Percentiles rank a stretch among this genome's conserved stretches.
Evolutionary conservation across 2,797 vertebrate species (phyloP).

Genomic region (Oreortyx pictus): DNA sequence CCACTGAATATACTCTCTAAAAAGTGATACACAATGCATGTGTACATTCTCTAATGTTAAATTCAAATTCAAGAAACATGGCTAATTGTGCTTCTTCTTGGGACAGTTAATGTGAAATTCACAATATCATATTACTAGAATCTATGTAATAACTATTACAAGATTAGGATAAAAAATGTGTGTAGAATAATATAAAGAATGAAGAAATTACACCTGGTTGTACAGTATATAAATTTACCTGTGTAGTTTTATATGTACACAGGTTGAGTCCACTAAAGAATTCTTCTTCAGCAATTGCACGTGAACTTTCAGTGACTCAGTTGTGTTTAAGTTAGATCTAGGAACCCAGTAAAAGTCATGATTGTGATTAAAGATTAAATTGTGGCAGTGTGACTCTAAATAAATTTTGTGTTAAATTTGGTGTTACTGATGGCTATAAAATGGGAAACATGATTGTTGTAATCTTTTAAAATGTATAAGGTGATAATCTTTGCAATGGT

Average conservation of each 20-base stretch:
- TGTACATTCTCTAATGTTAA: not conserved
- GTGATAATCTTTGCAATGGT: not conserved
- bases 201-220: not conserved
- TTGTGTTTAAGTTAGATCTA: not conserved
- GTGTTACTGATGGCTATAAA: not conserved
- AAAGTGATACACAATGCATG: accelerated
- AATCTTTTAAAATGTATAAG: not conserved
- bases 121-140: not conserved
- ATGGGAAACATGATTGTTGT: not conserved
- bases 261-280: not conserved
- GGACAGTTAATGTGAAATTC: not conserved
- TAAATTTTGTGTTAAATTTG: not conserved
- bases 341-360: not conserved
- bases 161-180: not conserved
- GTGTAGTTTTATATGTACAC: not conserved
- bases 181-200: not conserved
- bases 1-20: not conserved
- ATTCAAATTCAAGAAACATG: not conserved
- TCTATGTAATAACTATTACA: not conserved
- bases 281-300: not conserved
- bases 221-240: not conserved
- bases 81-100: not conserved
- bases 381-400: not conserved
- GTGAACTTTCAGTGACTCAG: not conserved
- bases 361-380: not conserved